Conservation (phyloP, 1,140 invertebrate genomes). For the Carposina sasakii region DNA sequence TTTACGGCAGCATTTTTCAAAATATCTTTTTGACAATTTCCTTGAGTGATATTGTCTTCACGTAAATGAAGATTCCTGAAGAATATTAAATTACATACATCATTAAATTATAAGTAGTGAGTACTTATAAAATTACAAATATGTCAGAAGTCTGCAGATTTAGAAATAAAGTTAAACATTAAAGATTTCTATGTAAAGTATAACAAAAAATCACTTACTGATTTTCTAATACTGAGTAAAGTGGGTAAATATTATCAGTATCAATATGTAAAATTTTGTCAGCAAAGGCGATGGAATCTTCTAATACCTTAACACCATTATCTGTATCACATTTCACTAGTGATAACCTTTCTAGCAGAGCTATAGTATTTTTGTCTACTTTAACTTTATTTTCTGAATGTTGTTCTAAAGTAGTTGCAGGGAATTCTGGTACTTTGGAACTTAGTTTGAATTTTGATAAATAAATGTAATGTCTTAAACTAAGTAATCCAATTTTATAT, state of each 20-base stretch:
- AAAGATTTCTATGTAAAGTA: too few species aligned
- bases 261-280: conserved; percentile 81
- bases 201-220: conserved; percentile 69
- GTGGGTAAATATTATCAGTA: conserved; percentile 80
- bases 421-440: conserved; percentile 50
- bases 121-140: too few species aligned
- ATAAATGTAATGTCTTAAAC: conserved; percentile 5
- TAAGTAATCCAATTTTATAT: too few species aligned
- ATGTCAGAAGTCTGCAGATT: too few species aligned
- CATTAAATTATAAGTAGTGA: too few species aligned
- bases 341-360: conserved; percentile 81
- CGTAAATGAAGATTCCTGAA: conserved; percentile 79
- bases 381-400: conserved; percentile 41
- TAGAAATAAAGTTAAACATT: too few species aligned
- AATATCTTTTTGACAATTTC: conserved; percentile 77
- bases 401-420: conserved; percentile 40
- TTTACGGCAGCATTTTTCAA: conserved; percentile 81
- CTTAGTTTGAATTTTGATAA: too few species aligned
- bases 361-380: conserved; percentile 72
- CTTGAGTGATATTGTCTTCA: conserved; percentile 80
- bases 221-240: conserved; percentile 87
- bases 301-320: conserved; percentile 80
- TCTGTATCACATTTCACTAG: conserved; percentile 85
- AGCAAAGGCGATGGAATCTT: conserved; percentile 88
- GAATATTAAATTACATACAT: too few species aligned